These are phyloP conservation scores for Sesia apiformis DNA, from an alignment of 2,888 invertebrate species.

Conservation along the genomic window DNA sequence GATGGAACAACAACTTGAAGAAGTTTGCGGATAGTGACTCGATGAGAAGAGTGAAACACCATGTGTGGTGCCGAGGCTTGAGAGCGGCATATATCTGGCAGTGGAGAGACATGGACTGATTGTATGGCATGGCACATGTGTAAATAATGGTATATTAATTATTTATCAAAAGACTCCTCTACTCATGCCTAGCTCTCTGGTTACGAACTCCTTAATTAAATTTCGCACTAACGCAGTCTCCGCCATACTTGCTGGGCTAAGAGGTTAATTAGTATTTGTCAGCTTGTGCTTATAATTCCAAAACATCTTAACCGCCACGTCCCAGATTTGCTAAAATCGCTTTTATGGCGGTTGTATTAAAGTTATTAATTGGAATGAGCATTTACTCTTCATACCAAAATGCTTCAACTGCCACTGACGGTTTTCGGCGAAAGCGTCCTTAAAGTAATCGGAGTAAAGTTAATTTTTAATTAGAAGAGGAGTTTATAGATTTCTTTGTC, in stretches of 20 bases:
- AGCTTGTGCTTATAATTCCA: conserved; percentile 13
- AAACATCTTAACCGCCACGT: not conserved
- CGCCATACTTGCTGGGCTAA: conserved; percentile 32
- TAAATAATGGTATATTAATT: not conserved
- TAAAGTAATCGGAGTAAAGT: not conserved
- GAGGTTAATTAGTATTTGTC: conserved; percentile 48
- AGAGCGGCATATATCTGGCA: too few relatives aligned
- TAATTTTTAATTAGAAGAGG: not conserved
- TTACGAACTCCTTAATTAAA: conserved; percentile 23
- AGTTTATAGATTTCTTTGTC: not conserved
- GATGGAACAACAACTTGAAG: too few relatives aligned
- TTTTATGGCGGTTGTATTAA: too few relatives aligned
- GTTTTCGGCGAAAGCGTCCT: not conserved
- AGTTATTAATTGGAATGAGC: too few relatives aligned
- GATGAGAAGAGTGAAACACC: too few relatives aligned
- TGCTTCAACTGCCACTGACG: not conserved
- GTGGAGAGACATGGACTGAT: too few relatives aligned
- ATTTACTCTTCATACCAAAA: too few relatives aligned
- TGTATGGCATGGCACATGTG: too few relatives aligned
- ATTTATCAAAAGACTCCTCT: conserved; percentile 1
- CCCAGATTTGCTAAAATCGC: too few relatives aligned
- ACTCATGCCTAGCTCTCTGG: conserved; percentile 14
- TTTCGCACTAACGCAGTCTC: conserved; percentile 25
- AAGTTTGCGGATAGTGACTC: too few relatives aligned
- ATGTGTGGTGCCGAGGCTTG: too few relatives aligned